Evolutionary conservation across 1,140 invertebrate genomes (phyloP), one percentile per base, ranked within the genome.

Genomic region (Daktulosphaira vitifoliae): DNA sequence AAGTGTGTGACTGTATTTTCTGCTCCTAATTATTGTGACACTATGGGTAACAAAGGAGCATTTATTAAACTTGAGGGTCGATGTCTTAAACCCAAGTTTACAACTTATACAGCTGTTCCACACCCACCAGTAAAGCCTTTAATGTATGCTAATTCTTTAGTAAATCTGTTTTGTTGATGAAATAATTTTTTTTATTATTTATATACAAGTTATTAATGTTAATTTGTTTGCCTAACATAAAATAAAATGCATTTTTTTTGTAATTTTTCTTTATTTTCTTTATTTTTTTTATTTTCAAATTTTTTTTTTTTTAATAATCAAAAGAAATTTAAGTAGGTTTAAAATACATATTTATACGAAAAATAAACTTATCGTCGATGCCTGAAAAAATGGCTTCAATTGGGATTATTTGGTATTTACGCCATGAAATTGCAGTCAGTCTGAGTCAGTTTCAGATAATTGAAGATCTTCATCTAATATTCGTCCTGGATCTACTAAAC

Each of bases 21-120:
- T 20, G 96, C 96, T 68, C 96, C 96, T 66, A 99, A 99, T 79
- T 99, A 98, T 81, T 99, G 93, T 85, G 96, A 99, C 86, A 90
- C 90, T 50, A 96, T 98, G 89, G 93, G 92, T 71, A 99, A 99
- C 78, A 87, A 89, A 78, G 96, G 96, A 74, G 95, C 96, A 71
- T 98, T 94, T 77, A 97, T 99, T 72, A 96, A 84, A 67, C 82
- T 98, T 71, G 92, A 84, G 64, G 96, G 95, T 62, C 89, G 91
- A 74, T 84, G 90, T 72, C 83, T 97, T 77, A 85, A 82, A 73
- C 96, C 96, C 38, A 84, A 92, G 69, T 96, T 88, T 78, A 91
- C 85, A 51, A 86, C 88, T 15, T 99, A 96, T 75, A 85, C 89
- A 75, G 92, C 92, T 73, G 94, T 97, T 46, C 18, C 56, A 48